These are phyloP conservation scores for Alaudala cheleensis DNA, from an alignment of 2,113 vertebrate species.

Conservation along the genomic window DNA sequence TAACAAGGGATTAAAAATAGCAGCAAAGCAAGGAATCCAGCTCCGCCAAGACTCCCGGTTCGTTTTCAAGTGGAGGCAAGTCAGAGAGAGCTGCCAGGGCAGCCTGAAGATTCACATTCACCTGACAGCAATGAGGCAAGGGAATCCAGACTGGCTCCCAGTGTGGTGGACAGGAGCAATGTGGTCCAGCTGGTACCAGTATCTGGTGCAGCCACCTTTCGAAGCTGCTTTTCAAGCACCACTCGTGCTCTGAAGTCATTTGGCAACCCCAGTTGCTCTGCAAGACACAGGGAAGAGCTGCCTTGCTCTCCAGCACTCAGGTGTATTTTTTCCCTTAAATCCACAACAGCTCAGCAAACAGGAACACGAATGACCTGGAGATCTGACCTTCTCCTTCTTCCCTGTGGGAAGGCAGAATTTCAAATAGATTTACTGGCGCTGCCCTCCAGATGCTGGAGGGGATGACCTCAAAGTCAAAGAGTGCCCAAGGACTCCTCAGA, in stretches of 20 bases:
- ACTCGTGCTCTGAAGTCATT: background rate
- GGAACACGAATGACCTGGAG: background rate
- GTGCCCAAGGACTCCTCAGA: background rate
- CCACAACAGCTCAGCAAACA: constrained; percentile 4
- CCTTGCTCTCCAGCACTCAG: background rate
- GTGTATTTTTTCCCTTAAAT: constrained; percentile 10
- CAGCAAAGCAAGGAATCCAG: background rate
- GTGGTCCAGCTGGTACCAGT: background rate
- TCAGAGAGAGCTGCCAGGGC: background rate
- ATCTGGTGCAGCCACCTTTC: background rate
- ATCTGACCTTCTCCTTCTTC: constrained; percentile 25
- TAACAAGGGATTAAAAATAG: constrained; percentile 60
- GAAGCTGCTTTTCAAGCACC: background rate
- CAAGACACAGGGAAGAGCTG: background rate
- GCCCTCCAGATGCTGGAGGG: background rate
- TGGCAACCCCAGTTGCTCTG: background rate
- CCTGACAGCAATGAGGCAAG: background rate
- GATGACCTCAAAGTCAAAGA: constrained; percentile 38
- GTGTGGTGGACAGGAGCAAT: background rate
- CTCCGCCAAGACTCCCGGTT: background rate
- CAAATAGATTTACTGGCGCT: background rate
- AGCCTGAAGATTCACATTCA: background rate
- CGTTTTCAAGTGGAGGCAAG: background rate
- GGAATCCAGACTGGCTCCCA: background rate
- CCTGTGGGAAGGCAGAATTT: background rate